Conservation (phyloP, 1,140 invertebrate genomes). For the Pseudachorutes palmiensis region DNA sequence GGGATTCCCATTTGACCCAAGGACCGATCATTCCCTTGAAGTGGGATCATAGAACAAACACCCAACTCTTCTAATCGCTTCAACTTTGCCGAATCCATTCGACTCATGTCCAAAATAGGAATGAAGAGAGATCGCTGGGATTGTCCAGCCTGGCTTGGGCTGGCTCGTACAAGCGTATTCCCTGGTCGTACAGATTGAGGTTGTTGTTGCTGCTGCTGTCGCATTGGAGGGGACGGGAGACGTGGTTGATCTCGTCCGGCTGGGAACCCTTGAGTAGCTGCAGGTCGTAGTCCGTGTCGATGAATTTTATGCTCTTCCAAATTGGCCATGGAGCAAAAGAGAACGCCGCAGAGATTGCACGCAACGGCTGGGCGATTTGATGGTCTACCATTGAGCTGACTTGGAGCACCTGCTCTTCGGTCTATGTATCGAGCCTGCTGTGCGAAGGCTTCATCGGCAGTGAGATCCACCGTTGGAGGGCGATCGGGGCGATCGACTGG, state of each 20-base stretch:
- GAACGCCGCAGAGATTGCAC: conserved; percentile 15
- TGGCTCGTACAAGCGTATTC: too few species aligned
- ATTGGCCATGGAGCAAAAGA: background rate
- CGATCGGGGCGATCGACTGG: conserved; percentile 26
- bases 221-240: background rate
- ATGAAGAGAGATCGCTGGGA: conserved; percentile 20
- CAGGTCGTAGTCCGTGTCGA: background rate
- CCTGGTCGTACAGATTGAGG: too few species aligned
- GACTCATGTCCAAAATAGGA: conserved; percentile 27
- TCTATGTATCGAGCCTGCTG: background rate
- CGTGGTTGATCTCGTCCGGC: background rate
- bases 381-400: background rate
- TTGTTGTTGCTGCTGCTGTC: background rate
- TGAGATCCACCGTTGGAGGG: conserved; percentile 37
- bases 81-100: conserved; percentile 16
- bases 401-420: too few species aligned
- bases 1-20: conserved; percentile 29
- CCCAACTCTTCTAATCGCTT: conserved; percentile 26
- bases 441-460: conserved; percentile 19
- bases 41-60: conserved; percentile 23
- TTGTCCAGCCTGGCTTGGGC: too few species aligned
- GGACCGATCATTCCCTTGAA: conserved; percentile 23
- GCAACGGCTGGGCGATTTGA: background rate
- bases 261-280: background rate
- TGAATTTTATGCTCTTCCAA: conserved; percentile 22